phyloP scores from a whole-genome alignment of 2,888 invertebrate species.

The Geotrupes spiniger region DNA sequence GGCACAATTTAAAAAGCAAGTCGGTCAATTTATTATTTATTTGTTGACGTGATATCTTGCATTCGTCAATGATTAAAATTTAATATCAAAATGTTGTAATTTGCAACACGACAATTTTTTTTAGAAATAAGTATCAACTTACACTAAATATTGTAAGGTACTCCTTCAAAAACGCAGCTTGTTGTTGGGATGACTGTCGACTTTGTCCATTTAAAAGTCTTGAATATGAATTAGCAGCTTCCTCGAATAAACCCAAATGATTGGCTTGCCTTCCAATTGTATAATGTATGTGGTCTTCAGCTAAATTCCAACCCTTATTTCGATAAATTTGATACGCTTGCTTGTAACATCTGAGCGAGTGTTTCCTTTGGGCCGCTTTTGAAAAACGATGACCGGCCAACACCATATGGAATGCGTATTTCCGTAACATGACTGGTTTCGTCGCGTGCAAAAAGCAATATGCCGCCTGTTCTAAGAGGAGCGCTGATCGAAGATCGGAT shows the following conservation, averaged over 20 bases:
- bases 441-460: constrained; percentile 77
- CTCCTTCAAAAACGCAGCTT: constrained; percentile 80
- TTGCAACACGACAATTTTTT: no score
- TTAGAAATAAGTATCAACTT: constrained; percentile 32
- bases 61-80: no score
- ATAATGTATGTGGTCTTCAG: constrained; percentile 94
- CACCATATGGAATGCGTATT: constrained; percentile 96
- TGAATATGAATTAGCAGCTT: constrained; percentile 73
- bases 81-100: no score
- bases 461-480: constrained; percentile 92
- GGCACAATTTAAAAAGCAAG: no score
- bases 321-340: constrained; percentile 79
- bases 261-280: constrained; percentile 89
- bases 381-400: constrained; percentile 94
- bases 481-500: constrained; percentile 91
- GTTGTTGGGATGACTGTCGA: constrained; percentile 69
- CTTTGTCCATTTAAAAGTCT: constrained; percentile 71
- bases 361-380: constrained; percentile 88
- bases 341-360: constrained; percentile 87
- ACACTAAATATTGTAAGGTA: constrained; percentile 84
- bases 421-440: constrained; percentile 74
- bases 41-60: no score
- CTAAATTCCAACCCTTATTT: constrained; percentile 82
- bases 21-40: no score
- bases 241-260: constrained; percentile 69